These are phyloP conservation scores for Carapus acus DNA, from an alignment of 2,797 vertebrate species.

Conservation along the genomic window DNA sequence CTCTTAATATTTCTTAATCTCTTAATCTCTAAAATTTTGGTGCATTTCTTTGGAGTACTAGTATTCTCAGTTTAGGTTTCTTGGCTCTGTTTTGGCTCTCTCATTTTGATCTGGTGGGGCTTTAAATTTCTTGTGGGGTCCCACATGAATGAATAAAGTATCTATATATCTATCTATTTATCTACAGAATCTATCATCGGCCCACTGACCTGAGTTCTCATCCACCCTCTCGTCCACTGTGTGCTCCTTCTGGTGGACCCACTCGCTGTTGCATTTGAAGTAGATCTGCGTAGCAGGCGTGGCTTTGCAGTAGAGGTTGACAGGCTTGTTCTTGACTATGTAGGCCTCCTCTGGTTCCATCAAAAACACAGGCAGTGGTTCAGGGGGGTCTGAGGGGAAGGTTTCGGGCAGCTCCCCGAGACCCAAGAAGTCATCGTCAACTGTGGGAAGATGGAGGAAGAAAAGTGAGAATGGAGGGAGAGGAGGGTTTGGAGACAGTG, in stretches of 20 bases:
- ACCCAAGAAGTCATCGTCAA: conserved; percentile 92
- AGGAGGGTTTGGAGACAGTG: conserved; percentile 50
- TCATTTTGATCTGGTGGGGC: too few species aligned
- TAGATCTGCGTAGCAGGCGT: conserved; percentile 98
- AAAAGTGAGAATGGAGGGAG: conserved; percentile 1
- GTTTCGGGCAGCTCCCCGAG: conserved; percentile 94
- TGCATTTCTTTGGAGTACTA: too few species aligned
- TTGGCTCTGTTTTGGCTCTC: too few species aligned
- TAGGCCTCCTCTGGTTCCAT: conserved; percentile 97
- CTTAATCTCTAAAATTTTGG: too few species aligned
- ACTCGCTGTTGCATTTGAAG: conserved; percentile 99
- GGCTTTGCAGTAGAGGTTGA: conserved; percentile 95
- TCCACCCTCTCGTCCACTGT: conserved; percentile 92
- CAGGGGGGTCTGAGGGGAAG: conserved; percentile 94
- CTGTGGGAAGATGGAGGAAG: conserved; percentile 46
- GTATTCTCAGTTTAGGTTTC: too few species aligned
- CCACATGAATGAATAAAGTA: too few species aligned
- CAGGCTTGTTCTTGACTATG: conserved; percentile 97
- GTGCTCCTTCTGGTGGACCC: conserved; percentile 98
- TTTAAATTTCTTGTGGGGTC: too few species aligned
- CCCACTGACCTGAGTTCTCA: conserved; percentile 89
- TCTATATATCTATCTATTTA: too few species aligned
- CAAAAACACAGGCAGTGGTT: conserved; percentile 91
- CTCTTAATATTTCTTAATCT: too few species aligned
- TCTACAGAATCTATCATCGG: too few species aligned